Percentiles rank a stretch among this genome's conserved stretches.
Evolutionary conservation across 2,888 invertebrate genomes (phyloP).

Genomic region (Conistra vaccinii): DNA sequence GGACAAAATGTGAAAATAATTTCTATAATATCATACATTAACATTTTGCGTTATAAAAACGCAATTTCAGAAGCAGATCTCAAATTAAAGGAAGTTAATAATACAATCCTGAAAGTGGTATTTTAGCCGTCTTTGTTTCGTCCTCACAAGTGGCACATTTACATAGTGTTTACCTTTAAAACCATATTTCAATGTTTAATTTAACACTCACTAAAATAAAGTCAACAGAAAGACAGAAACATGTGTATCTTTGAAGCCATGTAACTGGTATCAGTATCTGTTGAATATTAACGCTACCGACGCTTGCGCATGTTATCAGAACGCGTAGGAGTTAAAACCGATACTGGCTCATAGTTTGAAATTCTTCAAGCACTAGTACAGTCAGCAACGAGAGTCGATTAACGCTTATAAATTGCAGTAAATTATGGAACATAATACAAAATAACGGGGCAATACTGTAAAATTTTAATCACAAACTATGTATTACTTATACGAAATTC

Average conservation of each 20-base stretch:
- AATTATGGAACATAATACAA: too few relatives aligned
- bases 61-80: not conserved
- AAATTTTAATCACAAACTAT: not conserved
- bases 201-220: not conserved
- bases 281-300: conserved; percentile 31
- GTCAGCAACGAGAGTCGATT: not conserved
- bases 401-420: not conserved
- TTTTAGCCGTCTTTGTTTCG: not conserved
- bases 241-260: not conserved
- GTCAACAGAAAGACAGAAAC: conserved; percentile 23
- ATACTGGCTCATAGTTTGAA: not conserved
- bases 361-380: not conserved
- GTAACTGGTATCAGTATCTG: conserved; percentile 11
- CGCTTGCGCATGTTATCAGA: conserved; percentile 19
- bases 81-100: not conserved
- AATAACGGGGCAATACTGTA: too few relatives aligned
- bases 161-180: conserved; percentile 10
- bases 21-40: not conserved
- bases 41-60: not conserved
- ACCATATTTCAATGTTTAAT: conserved; percentile 25
- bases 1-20: too few relatives aligned
- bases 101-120: not conserved
- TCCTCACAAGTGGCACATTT: not conserved
- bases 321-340: not conserved
- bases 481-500: not conserved